phyloP scores from a whole-genome alignment of 2,888 invertebrate species.

The Pasiphila rectangulata region DNA sequence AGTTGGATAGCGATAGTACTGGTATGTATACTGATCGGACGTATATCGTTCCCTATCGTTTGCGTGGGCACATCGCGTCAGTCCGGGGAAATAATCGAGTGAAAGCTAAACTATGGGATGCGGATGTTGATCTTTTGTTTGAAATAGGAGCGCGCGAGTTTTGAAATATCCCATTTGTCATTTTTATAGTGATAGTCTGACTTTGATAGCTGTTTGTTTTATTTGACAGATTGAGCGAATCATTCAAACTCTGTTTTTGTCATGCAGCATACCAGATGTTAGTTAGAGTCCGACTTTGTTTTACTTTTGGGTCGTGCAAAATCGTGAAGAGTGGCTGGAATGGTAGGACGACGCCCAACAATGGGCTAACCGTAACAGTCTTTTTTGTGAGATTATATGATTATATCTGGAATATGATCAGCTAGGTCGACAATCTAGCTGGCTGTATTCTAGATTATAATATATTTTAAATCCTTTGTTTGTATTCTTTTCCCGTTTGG shows the following conservation, averaged over 20 bases:
- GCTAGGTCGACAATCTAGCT: no score
- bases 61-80: slow-evolving; percentile 1
- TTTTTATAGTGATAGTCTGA: slow-evolving; percentile 12
- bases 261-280: background rate
- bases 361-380: no score
- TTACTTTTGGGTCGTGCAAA: background rate
- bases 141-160: slow-evolving; percentile 4
- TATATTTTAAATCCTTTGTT: no score
- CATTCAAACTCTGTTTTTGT: background rate
- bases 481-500: no score
- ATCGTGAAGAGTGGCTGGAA: no score
- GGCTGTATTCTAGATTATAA: no score
- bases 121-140: slow-evolving; percentile 2
- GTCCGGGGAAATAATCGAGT: background rate
- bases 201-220: slow-evolving; percentile 4
- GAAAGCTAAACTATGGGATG: slow-evolving; percentile 1
- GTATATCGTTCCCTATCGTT: background rate
- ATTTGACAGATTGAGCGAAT: background rate
- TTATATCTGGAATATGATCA: no score
- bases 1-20: background rate
- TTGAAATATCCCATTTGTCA: slow-evolving; percentile 8
- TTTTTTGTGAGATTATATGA: no score
- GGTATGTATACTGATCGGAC: background rate
- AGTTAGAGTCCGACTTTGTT: no score
- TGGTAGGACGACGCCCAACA: no score